These are phyloP conservation scores for Chrysotoxum bicinctum DNA, from an alignment of 2,888 invertebrate species.

Conservation along the genomic window DNA sequence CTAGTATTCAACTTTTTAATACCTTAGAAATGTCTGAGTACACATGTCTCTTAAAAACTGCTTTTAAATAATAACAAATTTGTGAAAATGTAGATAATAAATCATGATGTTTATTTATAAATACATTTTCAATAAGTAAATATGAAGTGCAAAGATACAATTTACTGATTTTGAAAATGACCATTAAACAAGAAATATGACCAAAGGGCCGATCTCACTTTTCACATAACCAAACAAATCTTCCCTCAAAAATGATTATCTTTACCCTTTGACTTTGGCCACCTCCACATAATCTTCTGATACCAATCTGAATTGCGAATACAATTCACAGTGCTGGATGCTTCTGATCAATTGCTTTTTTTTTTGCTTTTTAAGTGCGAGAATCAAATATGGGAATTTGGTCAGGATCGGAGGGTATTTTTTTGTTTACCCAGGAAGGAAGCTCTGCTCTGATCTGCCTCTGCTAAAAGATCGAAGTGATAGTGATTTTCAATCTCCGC, in stretches of 20 bases:
- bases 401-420: not conserved
- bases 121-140: not conserved
- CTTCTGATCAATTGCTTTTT: conserved; percentile 25
- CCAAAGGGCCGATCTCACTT: conserved; percentile 1
- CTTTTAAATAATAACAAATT: too few relatives aligned
- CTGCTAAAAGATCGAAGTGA: conserved; percentile 21
- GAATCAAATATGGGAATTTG: conserved; percentile 57
- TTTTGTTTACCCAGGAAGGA: not conserved
- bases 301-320: conserved; percentile 31
- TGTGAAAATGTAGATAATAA: too few relatives aligned
- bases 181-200: not conserved
- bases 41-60: too few relatives aligned
- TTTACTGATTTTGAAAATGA: not conserved
- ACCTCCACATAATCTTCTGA: conserved; percentile 41
- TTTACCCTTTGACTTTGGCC: conserved; percentile 62
- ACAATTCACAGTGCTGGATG: conserved; percentile 3
- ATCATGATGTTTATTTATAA: too few relatives aligned
- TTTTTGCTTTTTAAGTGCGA: not conserved
- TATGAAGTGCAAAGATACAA: not conserved
- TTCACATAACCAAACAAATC: conserved; percentile 55
- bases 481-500: conserved; percentile 54
- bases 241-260: conserved; percentile 52
- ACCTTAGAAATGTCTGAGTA: too few relatives aligned
- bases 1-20: too few relatives aligned
- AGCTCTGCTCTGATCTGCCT: not conserved